Evolutionary conservation across 2,113 vertebrate species (phyloP), one percentile per base, ranked within the genome.

Genomic region (Mesembrinibis cayennensis): DNA sequence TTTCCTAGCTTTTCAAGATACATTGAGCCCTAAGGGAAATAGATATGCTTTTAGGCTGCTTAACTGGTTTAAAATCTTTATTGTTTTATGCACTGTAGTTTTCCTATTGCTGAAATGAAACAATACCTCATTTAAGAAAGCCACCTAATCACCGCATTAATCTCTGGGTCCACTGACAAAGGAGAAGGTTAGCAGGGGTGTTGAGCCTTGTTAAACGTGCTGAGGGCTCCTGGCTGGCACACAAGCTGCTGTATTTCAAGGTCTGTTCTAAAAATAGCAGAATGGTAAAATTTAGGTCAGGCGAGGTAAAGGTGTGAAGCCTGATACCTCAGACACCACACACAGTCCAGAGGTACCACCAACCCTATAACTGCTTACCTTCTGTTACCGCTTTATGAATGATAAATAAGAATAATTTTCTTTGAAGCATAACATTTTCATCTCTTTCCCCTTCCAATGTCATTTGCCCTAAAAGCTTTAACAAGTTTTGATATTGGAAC

Each of bases 41-140:
- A 71, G 40, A 69, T 53, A 82, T 7, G 45, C 40, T 69, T 93
- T 87, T 61, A 70, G 40, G 44, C 30, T 73, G 40, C 27, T 88
- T 86, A 87, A 90, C 44, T 88, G 71, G 67, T 77, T 96, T 61
- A 47, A 95, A 74, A 90, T 90, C 63, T 94, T 94, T 70, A 87
- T 93, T 95, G 58, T 49, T 91, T 93, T 55, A 83, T 81, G 55
- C 50, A 23, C 25, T 62, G 27, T 90, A 62, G 45, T 76, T 95
- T 96, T 93, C 88, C 88, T 96, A 89, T 97, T 96, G 82, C 95
- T 80, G 55, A 86, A 95, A 88, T 83, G 58, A 96, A 96, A 94
- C 95, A 97, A 94, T 96, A 67, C 67, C 50, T 93, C 53, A 62
- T 77, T 88, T 92, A 85, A 88, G 88, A 83, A 94, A 80, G 53